Percentiles rank a stretch among this genome's conserved stretches.
Evolutionary conservation across 2,797 vertebrate species (phyloP).

Genomic region (Jordanella pulchra): DNA sequence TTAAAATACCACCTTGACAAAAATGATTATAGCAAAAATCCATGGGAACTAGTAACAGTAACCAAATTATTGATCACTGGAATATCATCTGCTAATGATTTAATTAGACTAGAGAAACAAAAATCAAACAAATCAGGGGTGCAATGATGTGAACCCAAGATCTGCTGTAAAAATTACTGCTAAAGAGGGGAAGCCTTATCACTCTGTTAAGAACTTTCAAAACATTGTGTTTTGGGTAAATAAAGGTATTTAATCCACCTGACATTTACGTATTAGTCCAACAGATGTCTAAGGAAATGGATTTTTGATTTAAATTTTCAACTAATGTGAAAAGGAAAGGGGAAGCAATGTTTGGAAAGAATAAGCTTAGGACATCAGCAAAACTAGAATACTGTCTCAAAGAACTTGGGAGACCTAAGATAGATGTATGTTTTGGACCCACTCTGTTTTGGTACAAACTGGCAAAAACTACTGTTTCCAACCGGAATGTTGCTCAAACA

Average conservation of each 20-base stretch:
- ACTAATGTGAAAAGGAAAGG: not conserved
- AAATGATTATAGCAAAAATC: not conserved
- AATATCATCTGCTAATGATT: not conserved
- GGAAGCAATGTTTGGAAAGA: not conserved
- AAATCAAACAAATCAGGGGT: not conserved
- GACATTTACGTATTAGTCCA: not conserved
- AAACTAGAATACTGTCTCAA: not conserved
- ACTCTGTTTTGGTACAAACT: not conserved
- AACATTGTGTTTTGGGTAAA: not conserved
- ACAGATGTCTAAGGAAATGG: not conserved
- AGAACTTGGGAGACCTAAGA: not conserved
- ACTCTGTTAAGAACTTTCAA: not conserved
- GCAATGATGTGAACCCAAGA: not conserved
- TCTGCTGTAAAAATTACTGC: not conserved
- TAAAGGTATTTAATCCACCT: not conserved
- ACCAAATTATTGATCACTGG: not conserved
- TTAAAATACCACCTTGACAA: not conserved
- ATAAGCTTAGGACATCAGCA: not conserved
- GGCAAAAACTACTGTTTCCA: not conserved
- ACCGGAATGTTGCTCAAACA: not conserved
- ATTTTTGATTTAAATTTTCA: not conserved
- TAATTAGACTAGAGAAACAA: not conserved
- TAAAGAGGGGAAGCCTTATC: not conserved
- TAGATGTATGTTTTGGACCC: not conserved
- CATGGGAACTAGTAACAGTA: not conserved